phyloP scores from a whole-genome alignment of 2,797 vertebrate species.

The Macropus fuliginosus region DNA sequence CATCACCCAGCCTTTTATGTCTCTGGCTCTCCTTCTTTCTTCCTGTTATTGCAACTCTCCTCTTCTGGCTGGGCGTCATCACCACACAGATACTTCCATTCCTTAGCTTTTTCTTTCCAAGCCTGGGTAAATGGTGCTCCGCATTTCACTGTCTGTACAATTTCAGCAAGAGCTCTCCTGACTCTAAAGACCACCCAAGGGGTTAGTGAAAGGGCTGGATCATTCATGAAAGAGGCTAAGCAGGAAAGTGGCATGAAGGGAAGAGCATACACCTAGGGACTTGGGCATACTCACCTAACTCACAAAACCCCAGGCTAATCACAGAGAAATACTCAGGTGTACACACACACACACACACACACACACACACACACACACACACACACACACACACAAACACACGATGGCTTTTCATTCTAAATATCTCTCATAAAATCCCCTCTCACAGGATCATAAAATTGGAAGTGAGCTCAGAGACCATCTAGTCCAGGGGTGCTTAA shows the following conservation, averaged over 20 bases:
- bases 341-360: not conserved
- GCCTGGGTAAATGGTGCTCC: not conserved
- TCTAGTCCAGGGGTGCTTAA: not conserved
- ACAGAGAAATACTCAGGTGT: not conserved
- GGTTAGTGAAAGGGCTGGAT: not conserved
- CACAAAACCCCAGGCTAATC: not conserved
- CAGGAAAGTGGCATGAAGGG: not conserved
- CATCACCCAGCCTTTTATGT: too few species aligned
- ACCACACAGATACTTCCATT: not conserved
- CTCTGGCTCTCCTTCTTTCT: not conserved
- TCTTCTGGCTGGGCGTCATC: not conserved
- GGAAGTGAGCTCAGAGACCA: not conserved
- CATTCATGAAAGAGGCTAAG: not conserved
- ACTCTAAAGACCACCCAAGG: not conserved
- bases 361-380: not conserved
- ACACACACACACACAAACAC: not conserved
- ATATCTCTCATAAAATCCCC: not conserved
- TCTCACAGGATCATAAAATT: not conserved
- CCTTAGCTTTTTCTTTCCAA: not conserved
- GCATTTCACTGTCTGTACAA: not conserved
- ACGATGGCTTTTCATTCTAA: not conserved
- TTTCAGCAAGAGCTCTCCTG: not conserved
- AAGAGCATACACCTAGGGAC: not conserved
- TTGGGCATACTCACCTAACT: not conserved
- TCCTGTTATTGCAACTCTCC: not conserved